phyloP scores from a whole-genome alignment of 1,140 invertebrate genomes.

The Pteromalus puparum region DNA sequence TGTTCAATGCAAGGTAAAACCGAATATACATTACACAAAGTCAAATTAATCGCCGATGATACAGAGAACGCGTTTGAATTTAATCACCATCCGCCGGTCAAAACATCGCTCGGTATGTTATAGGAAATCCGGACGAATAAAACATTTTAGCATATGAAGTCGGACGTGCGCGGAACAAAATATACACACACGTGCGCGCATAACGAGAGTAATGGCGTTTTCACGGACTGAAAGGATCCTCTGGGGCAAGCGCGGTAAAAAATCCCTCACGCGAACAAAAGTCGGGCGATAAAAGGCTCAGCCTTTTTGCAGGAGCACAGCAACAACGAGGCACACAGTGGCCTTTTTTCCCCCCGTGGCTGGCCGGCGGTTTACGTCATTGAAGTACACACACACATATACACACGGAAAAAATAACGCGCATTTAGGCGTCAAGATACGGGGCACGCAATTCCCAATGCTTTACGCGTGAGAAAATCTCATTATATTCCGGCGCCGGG shows the following conservation, averaged over 20 bases:
- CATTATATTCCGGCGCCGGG: constrained; percentile 71
- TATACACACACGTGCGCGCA: not conserved
- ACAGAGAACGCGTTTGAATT: not conserved
- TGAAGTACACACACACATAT: not conserved
- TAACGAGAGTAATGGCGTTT: constrained; percentile 13
- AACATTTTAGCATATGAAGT: constrained; percentile 4
- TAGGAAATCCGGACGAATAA: not conserved
- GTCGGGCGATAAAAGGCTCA: constrained; percentile 6
- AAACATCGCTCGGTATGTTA: not conserved
- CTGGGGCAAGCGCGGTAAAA: not conserved
- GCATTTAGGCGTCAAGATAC: constrained; percentile 69
- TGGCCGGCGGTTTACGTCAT: not conserved
- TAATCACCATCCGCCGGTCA: not conserved
- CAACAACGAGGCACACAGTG: not conserved
- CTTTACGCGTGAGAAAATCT: constrained; percentile 74
- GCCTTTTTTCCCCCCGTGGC: too few species aligned
- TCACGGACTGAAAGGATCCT: constrained; percentile 9
- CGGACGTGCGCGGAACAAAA: not conserved
- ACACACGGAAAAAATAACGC: constrained; percentile 68
- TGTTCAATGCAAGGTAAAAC: not conserved
- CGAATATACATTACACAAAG: not conserved
- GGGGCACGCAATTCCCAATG: constrained; percentile 66
- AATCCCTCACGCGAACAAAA: not conserved
- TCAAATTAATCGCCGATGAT: not conserved
- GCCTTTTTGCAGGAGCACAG: not conserved